Evolutionary conservation across 2,888 invertebrate species (phyloP).

Genomic region (Chloroclystis v-ata): DNA sequence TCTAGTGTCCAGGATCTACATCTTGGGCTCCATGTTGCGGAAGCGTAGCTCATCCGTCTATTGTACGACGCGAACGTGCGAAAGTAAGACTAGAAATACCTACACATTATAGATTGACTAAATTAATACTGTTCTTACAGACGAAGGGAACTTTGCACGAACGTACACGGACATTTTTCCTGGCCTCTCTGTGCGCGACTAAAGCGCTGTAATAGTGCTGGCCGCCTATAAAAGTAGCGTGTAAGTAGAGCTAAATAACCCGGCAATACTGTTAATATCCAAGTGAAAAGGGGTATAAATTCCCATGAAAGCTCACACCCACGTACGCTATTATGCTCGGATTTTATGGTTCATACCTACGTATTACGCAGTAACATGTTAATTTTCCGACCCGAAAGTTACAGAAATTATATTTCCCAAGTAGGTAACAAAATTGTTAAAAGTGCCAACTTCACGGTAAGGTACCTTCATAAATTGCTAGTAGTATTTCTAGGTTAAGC

Average conservation of each 20-base stretch:
- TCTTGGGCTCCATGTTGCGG: too few relatives aligned
- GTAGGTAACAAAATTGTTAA: slow-evolving; percentile 9
- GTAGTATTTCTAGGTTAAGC: not conserved
- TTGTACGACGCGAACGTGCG: too few relatives aligned
- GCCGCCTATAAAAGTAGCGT: slow-evolving; percentile 5
- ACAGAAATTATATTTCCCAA: slow-evolving; percentile 30
- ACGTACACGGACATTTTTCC: too few relatives aligned
- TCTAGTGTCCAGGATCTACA: too few relatives aligned
- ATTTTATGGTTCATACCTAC: slow-evolving; percentile 30
- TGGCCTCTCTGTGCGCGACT: not conserved
- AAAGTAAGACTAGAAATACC: too few relatives aligned
- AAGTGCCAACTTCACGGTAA: slow-evolving; percentile 3
- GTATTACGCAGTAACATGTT: slow-evolving; percentile 30
- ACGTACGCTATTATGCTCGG: slow-evolving; percentile 27
- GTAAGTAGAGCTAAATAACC: slow-evolving; percentile 6
- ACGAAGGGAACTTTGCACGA: too few relatives aligned
- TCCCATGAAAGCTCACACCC: slow-evolving; percentile 19
- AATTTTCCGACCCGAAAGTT: slow-evolving; percentile 38
- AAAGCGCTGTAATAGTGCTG: not conserved
- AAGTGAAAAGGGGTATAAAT: slow-evolving; percentile 21
- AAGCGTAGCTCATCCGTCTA: too few relatives aligned
- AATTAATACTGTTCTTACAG: too few relatives aligned
- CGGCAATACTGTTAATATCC: slow-evolving; percentile 12
- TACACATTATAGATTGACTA: too few relatives aligned
- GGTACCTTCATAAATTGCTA: not conserved